These are phyloP conservation scores for Venustaconcha ellipsiformis DNA, from an alignment of 1,140 invertebrate species.

Conservation along the genomic window DNA sequence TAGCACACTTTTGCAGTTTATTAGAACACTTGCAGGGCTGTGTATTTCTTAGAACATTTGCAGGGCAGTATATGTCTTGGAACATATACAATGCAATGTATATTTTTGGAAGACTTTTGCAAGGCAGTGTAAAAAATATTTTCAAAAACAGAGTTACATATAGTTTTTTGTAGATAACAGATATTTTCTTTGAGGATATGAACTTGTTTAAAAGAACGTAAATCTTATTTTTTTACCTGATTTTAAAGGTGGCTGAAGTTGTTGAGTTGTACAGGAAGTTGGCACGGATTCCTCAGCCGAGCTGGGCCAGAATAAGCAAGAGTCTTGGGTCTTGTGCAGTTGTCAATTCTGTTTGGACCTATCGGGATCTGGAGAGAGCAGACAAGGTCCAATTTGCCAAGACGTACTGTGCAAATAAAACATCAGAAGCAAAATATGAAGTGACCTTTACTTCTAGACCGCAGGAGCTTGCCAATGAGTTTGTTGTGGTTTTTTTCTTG, in stretches of 20 bases:
- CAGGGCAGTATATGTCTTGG: no score
- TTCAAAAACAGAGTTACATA: no score
- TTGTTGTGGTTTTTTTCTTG: not conserved
- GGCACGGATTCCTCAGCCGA: constrained; percentile 32
- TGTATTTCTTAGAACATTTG: no score
- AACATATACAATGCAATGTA: no score
- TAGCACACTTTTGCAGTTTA: no score
- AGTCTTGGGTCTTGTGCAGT: constrained; percentile 8
- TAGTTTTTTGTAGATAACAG: no score
- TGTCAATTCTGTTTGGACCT: constrained; percentile 39
- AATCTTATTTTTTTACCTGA: constrained; percentile 1
- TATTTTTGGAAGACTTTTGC: no score
- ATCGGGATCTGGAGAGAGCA: constrained; percentile 52
- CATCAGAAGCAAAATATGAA: constrained; percentile 8
- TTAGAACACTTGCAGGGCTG: no score
- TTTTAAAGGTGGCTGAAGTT: constrained; percentile 30
- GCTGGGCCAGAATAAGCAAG: constrained; percentile 14
- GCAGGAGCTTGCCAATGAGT: constrained; percentile 26
- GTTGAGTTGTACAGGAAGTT: constrained; percentile 39
- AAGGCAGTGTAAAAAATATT: no score
- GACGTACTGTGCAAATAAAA: constrained; percentile 34
- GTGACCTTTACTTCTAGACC: constrained; percentile 21
- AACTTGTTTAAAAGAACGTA: no score
- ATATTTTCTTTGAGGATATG: no score
- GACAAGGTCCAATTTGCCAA: constrained; percentile 48